These are phyloP conservation scores for Gymnoscopelus microlampas DNA, from an alignment of 2,797 vertebrate genomes.

Conservation along the genomic window DNA sequence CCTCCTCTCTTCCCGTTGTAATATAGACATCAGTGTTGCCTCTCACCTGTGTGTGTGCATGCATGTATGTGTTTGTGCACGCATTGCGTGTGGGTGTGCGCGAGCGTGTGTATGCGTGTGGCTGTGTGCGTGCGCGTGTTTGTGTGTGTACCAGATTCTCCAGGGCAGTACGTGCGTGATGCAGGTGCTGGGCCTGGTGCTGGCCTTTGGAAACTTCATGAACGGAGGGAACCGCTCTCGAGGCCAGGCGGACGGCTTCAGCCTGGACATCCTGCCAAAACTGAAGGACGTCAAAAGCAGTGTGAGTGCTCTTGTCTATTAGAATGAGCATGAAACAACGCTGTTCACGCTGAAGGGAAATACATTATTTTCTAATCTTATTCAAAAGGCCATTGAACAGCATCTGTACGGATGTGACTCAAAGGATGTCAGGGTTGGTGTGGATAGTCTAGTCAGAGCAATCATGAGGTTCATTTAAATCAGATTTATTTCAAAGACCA, in stretches of 20 bases:
- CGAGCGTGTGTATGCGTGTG: not conserved
- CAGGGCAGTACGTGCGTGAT: constrained; percentile 86
- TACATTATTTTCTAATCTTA: too few relatives aligned
- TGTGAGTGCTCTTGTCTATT: constrained; percentile 81
- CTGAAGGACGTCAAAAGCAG: constrained; percentile 98
- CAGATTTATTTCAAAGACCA: too few relatives aligned
- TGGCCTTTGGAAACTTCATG: constrained; percentile 98
- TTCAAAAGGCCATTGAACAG: too few relatives aligned
- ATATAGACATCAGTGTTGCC: constrained; percentile 7
- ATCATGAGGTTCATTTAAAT: too few relatives aligned
- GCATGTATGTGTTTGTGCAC: not conserved
- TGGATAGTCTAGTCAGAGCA: too few relatives aligned
- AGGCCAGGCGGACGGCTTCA: constrained; percentile 98
- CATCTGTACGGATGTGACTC: too few relatives aligned
- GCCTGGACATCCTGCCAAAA: constrained; percentile 95
- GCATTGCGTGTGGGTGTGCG: not conserved
- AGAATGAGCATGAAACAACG: constrained; percentile 34
- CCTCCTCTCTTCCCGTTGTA: not conserved
- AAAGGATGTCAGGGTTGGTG: too few relatives aligned
- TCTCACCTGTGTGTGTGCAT: constrained; percentile 3
- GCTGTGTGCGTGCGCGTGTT: not conserved
- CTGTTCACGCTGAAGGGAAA: too few relatives aligned
- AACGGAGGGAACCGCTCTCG: constrained; percentile 96
- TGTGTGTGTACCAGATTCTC: constrained; percentile 78
- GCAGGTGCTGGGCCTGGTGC: constrained; percentile 90